phyloP scores from a whole-genome alignment of 2,113 vertebrate species.

The Orthonyx spaldingii region DNA sequence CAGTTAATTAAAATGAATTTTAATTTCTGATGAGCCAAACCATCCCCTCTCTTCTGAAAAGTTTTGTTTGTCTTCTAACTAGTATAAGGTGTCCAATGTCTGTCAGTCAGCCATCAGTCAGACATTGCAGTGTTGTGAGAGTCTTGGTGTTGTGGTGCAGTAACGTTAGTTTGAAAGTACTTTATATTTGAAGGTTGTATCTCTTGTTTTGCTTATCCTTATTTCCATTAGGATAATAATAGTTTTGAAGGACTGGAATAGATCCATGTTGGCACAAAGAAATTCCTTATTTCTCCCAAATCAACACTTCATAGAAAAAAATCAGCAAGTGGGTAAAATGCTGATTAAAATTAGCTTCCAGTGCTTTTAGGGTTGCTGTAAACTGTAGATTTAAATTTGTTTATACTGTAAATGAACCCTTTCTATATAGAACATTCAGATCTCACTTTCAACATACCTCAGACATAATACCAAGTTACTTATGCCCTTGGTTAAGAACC shows the following conservation, averaged over 20 bases:
- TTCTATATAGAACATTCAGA: not conserved
- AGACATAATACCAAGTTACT: not conserved
- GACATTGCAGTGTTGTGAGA: not conserved
- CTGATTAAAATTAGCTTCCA: not conserved
- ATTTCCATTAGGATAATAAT: not conserved
- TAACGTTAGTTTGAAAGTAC: not conserved
- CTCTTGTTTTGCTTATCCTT: not conserved
- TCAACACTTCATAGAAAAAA: not conserved
- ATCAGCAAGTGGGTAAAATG: not conserved
- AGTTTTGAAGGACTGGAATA: not conserved
- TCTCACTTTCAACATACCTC: not conserved
- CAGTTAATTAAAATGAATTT: not conserved
- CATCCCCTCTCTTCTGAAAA: not conserved
- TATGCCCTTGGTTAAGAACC: not conserved
- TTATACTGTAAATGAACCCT: not conserved
- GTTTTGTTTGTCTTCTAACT: not conserved
- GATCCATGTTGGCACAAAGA: not conserved
- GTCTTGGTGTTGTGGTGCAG: not conserved
- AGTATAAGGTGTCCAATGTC: not conserved
- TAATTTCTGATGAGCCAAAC: not conserved
- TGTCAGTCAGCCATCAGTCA: fast-evolving
- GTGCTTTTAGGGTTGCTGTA: not conserved
- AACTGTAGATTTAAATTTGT: not conserved
- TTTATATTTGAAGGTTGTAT: not conserved
- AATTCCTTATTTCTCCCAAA: not conserved